These are phyloP conservation scores for Apogon hyalosoma DNA, from an alignment of 2,797 vertebrate genomes.

Conservation along the genomic window DNA sequence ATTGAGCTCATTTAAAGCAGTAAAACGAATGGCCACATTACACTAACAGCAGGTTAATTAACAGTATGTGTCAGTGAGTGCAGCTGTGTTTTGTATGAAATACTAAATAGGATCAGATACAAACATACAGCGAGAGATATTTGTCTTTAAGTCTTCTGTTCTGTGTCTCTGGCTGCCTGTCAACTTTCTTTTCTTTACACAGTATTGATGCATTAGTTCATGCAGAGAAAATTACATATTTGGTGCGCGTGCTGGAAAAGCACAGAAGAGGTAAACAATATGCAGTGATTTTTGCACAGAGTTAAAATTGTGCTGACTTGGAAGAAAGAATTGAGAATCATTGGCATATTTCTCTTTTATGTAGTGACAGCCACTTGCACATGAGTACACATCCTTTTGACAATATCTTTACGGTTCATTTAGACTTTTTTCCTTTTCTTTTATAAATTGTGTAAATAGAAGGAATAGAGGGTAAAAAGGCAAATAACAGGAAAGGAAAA, in stretches of 20 bases:
- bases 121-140: slow-evolving; percentile 1
- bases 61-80: not conserved
- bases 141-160: slow-evolving; percentile 2
- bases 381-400: slow-evolving; percentile 25
- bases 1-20: not conserved
- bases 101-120: not conserved
- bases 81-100: not conserved
- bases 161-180: slow-evolving; percentile 33
- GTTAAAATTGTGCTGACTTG: slow-evolving; percentile 34
- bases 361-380: slow-evolving; percentile 25
- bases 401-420: slow-evolving; percentile 9
- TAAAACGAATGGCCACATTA: not conserved
- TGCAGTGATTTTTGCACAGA: slow-evolving; percentile 26
- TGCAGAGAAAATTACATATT: slow-evolving; percentile 62
- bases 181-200: slow-evolving; percentile 37
- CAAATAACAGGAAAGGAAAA: slow-evolving; percentile 11
- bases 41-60: not conserved
- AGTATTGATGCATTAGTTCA: slow-evolving; percentile 43
- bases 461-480: slow-evolving; percentile 50
- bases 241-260: slow-evolving; percentile 25
- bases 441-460: slow-evolving; percentile 32
- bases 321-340: slow-evolving; percentile 22
- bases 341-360: slow-evolving; percentile 11
- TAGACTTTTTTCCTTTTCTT: slow-evolving; percentile 34
- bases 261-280: slow-evolving; percentile 49